phyloP scores from a whole-genome alignment of 1,140 invertebrate species.

The Phenacoccus solenopsis region DNA sequence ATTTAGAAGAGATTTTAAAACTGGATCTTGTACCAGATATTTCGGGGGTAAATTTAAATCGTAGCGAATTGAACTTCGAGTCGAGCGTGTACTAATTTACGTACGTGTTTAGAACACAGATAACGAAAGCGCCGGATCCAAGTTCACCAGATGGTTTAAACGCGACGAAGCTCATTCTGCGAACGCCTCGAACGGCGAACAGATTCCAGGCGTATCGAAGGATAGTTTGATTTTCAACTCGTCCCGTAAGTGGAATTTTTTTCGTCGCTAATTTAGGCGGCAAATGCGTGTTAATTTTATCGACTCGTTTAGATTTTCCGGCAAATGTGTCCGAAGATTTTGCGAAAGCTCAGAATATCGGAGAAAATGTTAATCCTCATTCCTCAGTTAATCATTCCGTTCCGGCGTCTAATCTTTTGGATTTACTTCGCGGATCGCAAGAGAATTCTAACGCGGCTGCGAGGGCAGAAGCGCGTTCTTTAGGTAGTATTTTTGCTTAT shows the following conservation, averaged over 20 bases:
- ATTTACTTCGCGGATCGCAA: neutral
- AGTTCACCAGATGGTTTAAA: neutral
- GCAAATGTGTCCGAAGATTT: no score
- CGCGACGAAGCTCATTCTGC: neutral
- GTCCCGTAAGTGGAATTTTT: neutral
- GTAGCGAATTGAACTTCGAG: neutral
- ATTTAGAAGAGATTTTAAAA: constrained; percentile 9
- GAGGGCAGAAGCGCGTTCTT: neutral
- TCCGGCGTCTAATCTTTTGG: neutral
- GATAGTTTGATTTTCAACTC: neutral
- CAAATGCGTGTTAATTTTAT: no score
- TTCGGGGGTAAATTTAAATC: neutral
- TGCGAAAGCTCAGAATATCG: neutral
- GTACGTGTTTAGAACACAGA: neutral
- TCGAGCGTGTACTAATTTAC: constrained; percentile 13
- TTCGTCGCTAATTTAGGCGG: neutral
- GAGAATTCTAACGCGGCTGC: neutral
- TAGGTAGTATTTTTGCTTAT: no score
- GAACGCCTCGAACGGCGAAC: neutral
- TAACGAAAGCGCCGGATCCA: constrained; percentile 5
- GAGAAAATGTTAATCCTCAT: neutral
- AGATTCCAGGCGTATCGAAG: neutral
- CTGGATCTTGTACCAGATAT: neutral
- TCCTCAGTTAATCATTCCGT: neutral
- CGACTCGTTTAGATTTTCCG: neutral